Percentiles rank a stretch among this genome's conserved stretches.
Conservation (phyloP, 2,888 invertebrate species). For the Drosophila prolongata region DNA sequence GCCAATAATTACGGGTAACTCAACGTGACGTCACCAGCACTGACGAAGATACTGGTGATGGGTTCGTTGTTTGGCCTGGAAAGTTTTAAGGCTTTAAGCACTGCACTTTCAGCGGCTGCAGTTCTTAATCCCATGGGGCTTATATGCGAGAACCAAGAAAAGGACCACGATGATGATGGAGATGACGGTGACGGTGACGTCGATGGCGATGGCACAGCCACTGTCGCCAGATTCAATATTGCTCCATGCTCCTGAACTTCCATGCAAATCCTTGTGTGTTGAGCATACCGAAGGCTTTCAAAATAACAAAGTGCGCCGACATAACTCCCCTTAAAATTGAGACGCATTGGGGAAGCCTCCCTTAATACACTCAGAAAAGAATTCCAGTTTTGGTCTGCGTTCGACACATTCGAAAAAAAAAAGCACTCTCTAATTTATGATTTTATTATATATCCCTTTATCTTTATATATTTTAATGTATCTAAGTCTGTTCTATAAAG, state of each 20-base stretch:
- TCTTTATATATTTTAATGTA: no score
- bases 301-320: conserved; percentile 25
- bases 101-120: conserved; percentile 30
- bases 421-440: no score
- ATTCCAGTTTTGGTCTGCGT: no score
- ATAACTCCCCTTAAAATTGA: conserved; percentile 16
- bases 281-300: conserved; percentile 24
- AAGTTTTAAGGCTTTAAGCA: conserved; percentile 20
- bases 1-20: not conserved
- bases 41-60: conserved; percentile 18
- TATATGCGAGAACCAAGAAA: conserved; percentile 52
- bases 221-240: conserved; percentile 67
- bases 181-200: conserved; percentile 27
- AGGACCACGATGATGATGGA: conserved; percentile 39
- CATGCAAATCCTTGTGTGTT: conserved; percentile 62
- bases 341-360: no score
- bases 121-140: conserved; percentile 63
- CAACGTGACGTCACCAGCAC: conserved; percentile 4
- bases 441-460: no score
- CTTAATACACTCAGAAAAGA: not conserved
- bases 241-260: conserved; percentile 54
- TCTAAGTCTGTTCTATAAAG: no score
- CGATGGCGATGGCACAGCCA: conserved; percentile 30
- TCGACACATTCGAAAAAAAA: no score
- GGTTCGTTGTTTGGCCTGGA: not conserved